Conservation (phyloP, 1,140 invertebrate genomes). For the Drosophila sechellia region DNA sequence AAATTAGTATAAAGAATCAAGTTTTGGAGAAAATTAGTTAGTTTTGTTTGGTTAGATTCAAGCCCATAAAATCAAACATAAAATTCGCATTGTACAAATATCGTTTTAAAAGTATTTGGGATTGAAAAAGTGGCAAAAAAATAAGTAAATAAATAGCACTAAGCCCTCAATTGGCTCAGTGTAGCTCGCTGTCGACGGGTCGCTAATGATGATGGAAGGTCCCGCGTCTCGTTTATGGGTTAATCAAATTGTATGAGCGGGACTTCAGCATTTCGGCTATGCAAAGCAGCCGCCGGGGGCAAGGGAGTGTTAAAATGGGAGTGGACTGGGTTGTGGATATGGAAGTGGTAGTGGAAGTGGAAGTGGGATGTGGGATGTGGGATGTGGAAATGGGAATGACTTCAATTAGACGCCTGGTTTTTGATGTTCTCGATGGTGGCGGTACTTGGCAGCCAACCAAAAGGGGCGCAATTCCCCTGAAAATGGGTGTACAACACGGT, state of each 20-base stretch:
- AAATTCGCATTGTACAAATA: too few species aligned
- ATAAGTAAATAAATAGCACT: background rate
- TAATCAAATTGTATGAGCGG: conserved; percentile 74
- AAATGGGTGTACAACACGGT: conserved; percentile 31
- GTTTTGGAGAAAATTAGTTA: too few species aligned
- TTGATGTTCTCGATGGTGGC: conserved; percentile 58
- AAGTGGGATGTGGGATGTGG: conserved; percentile 38
- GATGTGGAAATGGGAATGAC: conserved; percentile 42
- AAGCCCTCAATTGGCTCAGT: conserved; percentile 9
- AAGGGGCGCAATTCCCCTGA: conserved; percentile 60
- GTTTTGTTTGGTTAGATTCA: too few species aligned
- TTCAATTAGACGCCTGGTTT: conserved; percentile 70
- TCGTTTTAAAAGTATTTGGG: too few species aligned
- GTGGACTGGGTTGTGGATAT: conserved; percentile 8
- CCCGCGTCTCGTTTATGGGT: conserved; percentile 63
- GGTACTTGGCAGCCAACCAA: conserved; percentile 68
- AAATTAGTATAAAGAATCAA: too few species aligned
- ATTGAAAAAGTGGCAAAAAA: too few species aligned
- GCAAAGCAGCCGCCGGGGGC: conserved; percentile 54
- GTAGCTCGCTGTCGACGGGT: conserved; percentile 24
- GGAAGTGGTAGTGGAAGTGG: conserved; percentile 31
- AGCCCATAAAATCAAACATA: too few species aligned
- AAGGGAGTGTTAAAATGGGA: conserved; percentile 28
- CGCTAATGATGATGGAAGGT: conserved; percentile 79
- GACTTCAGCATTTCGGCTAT: conserved; percentile 56